Conservation (phyloP, 2,888 invertebrate species). For the Ochropacha duplaris region DNA sequence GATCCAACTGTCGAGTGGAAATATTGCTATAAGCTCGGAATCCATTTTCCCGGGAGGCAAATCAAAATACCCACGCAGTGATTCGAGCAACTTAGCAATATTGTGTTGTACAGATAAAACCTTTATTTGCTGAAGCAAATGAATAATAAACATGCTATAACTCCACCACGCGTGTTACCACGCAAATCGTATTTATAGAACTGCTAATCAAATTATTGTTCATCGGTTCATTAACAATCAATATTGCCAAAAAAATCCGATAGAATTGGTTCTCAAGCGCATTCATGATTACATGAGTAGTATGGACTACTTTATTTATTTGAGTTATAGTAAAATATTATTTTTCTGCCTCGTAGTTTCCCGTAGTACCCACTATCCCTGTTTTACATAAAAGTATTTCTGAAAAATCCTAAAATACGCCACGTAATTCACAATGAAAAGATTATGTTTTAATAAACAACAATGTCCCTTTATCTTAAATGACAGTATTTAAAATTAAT, state of each 20-base stretch:
- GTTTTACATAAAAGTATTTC: too few species aligned
- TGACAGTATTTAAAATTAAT: too few species aligned
- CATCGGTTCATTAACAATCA: conserved; percentile 6
- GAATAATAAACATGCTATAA: conserved; percentile 13
- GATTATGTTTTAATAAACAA: too few species aligned
- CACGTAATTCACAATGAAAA: too few species aligned
- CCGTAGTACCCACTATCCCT: too few species aligned
- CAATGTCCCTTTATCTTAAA: too few species aligned
- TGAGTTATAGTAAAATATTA: too few species aligned
- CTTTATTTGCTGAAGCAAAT: neutral
- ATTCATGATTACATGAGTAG: too few species aligned
- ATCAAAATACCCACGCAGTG: neutral
- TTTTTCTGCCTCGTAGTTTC: too few species aligned
- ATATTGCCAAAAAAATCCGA: neutral
- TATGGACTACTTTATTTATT: too few species aligned
- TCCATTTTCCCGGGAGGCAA: neutral
- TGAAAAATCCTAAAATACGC: too few species aligned
- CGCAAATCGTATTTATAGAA: conserved; percentile 18
- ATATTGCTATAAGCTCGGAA: neutral
- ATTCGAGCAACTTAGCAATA: neutral
- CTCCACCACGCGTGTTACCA: conserved; percentile 11
- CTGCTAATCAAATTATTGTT: conserved; percentile 22
- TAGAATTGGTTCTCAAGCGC: neutral
- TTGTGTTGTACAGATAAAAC: neutral
- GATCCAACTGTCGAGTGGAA: neutral